phyloP scores from a whole-genome alignment of 2,113 vertebrate species.

The Dasyurus viverrinus region DNA sequence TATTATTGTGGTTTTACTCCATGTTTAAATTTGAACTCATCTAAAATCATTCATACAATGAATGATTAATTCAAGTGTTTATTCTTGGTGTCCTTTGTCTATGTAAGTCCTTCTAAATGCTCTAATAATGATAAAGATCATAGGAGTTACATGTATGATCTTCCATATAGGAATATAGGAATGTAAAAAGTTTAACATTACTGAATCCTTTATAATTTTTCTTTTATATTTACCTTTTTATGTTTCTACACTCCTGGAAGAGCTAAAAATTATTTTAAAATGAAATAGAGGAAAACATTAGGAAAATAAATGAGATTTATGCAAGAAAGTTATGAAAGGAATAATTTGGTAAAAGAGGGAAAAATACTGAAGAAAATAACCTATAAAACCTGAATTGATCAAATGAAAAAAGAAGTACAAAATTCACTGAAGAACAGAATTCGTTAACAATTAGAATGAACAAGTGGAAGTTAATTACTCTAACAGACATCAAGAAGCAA shows the following conservation, averaged over 20 bases:
- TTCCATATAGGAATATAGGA: neutral
- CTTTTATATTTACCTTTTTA: neutral
- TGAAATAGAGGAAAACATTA: too few species aligned
- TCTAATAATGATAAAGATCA: neutral
- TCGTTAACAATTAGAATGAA: too few species aligned
- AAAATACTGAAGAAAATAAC: too few species aligned
- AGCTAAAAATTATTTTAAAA: too few species aligned
- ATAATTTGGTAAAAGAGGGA: too few species aligned
- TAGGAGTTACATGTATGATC: neutral
- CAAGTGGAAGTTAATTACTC: too few species aligned
- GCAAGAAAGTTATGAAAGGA: too few species aligned
- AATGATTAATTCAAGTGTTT: neutral
- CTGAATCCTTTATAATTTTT: neutral
- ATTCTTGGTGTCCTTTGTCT: neutral
- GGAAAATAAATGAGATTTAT: too few species aligned
- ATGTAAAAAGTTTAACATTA: neutral
- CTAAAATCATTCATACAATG: neutral
- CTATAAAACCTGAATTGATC: too few species aligned
- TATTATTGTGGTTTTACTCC: conserved; percentile 10
- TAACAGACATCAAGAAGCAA: too few species aligned
- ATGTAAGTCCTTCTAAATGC: neutral
- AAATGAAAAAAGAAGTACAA: too few species aligned
- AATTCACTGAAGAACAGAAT: too few species aligned
- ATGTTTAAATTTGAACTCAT: conserved; percentile 31
- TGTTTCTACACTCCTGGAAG: neutral